Conservation (phyloP, 92 coral and sea anemone genomes). For the Pocillopora meandrina region DNA sequence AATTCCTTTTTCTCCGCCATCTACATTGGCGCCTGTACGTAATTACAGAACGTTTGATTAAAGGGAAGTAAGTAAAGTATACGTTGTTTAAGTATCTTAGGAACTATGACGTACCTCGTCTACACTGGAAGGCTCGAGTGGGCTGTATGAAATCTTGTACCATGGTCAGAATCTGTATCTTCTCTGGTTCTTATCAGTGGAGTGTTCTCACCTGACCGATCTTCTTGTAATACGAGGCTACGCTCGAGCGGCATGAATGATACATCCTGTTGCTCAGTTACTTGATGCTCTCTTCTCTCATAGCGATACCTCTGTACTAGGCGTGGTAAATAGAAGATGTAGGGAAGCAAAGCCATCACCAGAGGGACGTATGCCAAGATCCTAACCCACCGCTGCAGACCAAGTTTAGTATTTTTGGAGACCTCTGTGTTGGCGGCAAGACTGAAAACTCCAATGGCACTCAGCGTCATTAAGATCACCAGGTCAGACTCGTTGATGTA, state of each 20-base stretch:
- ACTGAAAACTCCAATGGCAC: slow-evolving; percentile 9
- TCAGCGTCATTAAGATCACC: background rate
- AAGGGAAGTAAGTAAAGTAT: no score
- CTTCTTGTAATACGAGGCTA: no score
- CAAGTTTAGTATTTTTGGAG: background rate
- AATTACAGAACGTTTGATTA: no score
- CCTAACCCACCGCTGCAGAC: background rate
- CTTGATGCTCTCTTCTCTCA: background rate
- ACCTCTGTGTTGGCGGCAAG: background rate
- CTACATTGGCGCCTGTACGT: no score
- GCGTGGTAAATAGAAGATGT: background rate
- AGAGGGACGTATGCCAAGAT: slow-evolving; percentile 11
- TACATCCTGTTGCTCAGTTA: background rate
- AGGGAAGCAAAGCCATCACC: slow-evolving; percentile 5
- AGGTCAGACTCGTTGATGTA: slow-evolving; percentile 11
- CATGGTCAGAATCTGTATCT: no score
- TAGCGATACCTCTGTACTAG: background rate
- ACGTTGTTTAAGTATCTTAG: no score
- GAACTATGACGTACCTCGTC: no score
- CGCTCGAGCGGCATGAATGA: background rate
- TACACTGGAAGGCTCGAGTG: no score
- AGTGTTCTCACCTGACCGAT: no score
- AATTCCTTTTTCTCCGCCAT: no score
- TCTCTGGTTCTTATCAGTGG: no score
- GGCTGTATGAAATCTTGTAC: no score